Evolutionary conservation across 2,888 invertebrate species (phyloP), one percentile per base, ranked within the genome.

Genomic region (Dryobotodes eremita): DNA sequence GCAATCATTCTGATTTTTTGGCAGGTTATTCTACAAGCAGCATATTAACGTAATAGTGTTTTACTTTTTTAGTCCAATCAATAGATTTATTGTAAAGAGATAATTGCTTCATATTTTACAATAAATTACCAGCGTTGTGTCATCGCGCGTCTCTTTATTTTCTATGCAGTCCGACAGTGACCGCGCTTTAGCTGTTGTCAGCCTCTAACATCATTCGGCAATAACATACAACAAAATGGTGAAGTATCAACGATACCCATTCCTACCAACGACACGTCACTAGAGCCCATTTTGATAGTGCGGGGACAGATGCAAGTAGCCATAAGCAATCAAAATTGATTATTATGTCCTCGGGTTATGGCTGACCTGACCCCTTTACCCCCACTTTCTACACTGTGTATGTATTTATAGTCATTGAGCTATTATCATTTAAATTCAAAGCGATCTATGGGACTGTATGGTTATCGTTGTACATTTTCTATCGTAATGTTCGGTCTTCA

Each of bases 261-360:
- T 85, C 26, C 26, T 42, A 3, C 64, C 65, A 80, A 77, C 73
- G 77, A 65, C 84, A 86, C 79, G 77, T 88, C 86, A 80, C 79
- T 77, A 78, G 74, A 82, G 62, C 62, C 78, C 59, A 70, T 80
- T 84, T 81, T 64, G 36, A 71, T 84, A 84, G 79, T 61, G 69
- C 71, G 69, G 74, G 79, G 72, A 79, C 89, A 86, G 88, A 86
- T 88, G 86, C 76, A 84, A 89, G 82, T 79, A 62, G 71, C 80
- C 71, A 86, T 86, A 82, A 89, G 87, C 88, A 84, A 86, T 89
- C 77, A 89, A 88, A 82, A 89, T 89, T 88, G 70, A 88, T 89
- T 86, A 89, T 84, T 82, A 88, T 89, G 82, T 78, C 76, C 75
- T 84, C 31, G 31, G 71, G 65, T 88, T 89, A 89, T 80, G 57